phyloP scores from a whole-genome alignment of 2,888 invertebrate genomes.

The Hoplodrina blanda region DNA sequence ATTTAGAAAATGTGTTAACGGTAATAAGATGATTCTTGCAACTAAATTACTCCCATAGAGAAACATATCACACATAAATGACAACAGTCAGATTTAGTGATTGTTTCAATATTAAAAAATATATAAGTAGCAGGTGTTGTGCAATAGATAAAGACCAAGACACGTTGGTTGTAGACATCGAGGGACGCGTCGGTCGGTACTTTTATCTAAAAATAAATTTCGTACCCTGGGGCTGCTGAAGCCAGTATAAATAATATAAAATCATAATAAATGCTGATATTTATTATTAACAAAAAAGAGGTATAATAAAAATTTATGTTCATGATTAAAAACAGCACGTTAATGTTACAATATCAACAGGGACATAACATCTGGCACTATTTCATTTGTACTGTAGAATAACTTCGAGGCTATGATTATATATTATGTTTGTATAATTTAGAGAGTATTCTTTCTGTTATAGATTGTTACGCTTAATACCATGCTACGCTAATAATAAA shows the following conservation, averaged over 20 bases:
- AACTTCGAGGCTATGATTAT: slow-evolving; percentile 43
- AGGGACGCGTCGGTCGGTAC: slow-evolving; percentile 7
- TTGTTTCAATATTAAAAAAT: slow-evolving; percentile 13
- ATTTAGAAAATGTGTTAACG: slow-evolving; percentile 29
- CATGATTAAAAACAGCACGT: slow-evolving; percentile 62
- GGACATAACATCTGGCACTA: slow-evolving; percentile 71
- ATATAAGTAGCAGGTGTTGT: slow-evolving; percentile 5
- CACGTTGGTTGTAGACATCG: not conserved
- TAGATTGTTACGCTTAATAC: slow-evolving; percentile 74
- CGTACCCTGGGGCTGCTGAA: slow-evolving; percentile 82
- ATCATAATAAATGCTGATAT: slow-evolving; percentile 82
- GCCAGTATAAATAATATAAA: slow-evolving; percentile 67
- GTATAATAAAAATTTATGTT: slow-evolving; percentile 51
- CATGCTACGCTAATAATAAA: slow-evolving; percentile 78
- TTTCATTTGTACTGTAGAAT: slow-evolving; percentile 70
- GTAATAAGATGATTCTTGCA: slow-evolving; percentile 29
- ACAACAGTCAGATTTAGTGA: slow-evolving; percentile 22
- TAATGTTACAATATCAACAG: slow-evolving; percentile 59
- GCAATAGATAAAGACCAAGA: slow-evolving; percentile 16
- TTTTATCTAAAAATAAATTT: slow-evolving; percentile 59
- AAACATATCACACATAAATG: slow-evolving; percentile 22
- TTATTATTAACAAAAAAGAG: slow-evolving; percentile 67
- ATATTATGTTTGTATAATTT: slow-evolving; percentile 55
- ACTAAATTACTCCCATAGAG: slow-evolving; percentile 35
- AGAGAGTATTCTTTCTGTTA: slow-evolving; percentile 69